Evolutionary conservation across 2,888 invertebrate genomes (phyloP).

Genomic region (Melanargia galathea): DNA sequence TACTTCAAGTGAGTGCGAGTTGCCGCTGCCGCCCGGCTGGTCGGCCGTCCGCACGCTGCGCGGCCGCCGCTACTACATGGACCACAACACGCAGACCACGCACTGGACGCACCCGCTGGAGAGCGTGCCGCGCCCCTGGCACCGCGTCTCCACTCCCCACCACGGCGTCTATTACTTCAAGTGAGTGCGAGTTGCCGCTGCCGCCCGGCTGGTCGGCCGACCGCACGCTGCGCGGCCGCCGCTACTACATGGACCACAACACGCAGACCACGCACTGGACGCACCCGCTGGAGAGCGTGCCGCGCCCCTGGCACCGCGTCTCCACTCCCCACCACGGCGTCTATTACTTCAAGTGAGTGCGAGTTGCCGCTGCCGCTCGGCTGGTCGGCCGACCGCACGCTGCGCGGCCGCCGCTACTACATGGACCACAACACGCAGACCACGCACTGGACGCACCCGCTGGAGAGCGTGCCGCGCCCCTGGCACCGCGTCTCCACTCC

Average conservation of each 20-base stretch:
- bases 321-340: constrained; percentile 97
- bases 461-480: constrained; percentile 87
- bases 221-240: constrained; percentile 95
- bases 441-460: constrained; percentile 99
- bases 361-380: constrained; percentile 88
- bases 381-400: constrained; percentile 98
- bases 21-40: constrained; percentile 94
- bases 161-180: constrained; percentile 98
- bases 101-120: constrained; percentile 87
- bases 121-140: constrained; percentile 94
- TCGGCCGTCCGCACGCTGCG: constrained; percentile 97
- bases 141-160: constrained; percentile 95
- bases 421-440: constrained; percentile 99
- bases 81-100: constrained; percentile 99
- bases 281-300: constrained; percentile 90
- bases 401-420: constrained; percentile 97
- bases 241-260: constrained; percentile 99
- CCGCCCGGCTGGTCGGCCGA: constrained; percentile 99
- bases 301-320: constrained; percentile 97
- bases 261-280: constrained; percentile 99
- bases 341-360: constrained; percentile 83
- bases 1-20: constrained; percentile 73
- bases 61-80: constrained; percentile 98
- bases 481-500: constrained; percentile 98
- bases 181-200: constrained; percentile 88